Evolutionary conservation across 2,113 vertebrate species (phyloP), one percentile per base, ranked within the genome.

Genomic region (Brachyhypopomus occidentalis): DNA sequence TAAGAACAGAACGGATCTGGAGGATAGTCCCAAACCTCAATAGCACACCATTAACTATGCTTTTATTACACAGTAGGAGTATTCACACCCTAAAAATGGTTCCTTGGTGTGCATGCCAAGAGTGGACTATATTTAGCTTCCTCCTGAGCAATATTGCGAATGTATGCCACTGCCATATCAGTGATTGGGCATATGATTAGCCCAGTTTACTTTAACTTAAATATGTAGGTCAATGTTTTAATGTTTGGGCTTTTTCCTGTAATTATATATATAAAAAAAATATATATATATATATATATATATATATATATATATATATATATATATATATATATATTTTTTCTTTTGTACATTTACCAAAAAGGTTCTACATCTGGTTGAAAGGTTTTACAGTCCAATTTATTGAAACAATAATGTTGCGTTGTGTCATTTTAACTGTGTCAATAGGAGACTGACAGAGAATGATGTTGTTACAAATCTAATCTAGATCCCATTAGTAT

Each of bases 1-100:
- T 83, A 80, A 88, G 87, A 84, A 77, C 86, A 86, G 80, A 83
- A 75, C 74, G 88, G 87, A 91, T 92, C 86, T 89, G 90, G 91
- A 89, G 76, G 56, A 70, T 34, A 25, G 41, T 72, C 69, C 58
- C 72, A 52, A 38, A 48, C 3, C 67, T 63, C 80, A 48, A 62
- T 74, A 71, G 66, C 19, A 56, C 45, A 59, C 78, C 19, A 55
- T 80, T 84, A 72, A 79, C 59, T 60, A 81, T n/a, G 78, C 45
- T 76, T 62, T 78, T 70, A 79, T 58, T 79, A 82, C 80, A 56
- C 80, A 71, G 76, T 45, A 59, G 76, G 48, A 58, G 70, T 76
- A 72, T 56, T 85, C 80, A 85, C 77, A 82, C 58, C 6, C n/a
- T 79, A 79, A 45, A 63, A 74, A 56, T 85, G 45, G 66, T 52